Evolutionary conservation across 2,113 vertebrate genomes (phyloP).

Genomic region (Cyprinus carpio): DNA sequence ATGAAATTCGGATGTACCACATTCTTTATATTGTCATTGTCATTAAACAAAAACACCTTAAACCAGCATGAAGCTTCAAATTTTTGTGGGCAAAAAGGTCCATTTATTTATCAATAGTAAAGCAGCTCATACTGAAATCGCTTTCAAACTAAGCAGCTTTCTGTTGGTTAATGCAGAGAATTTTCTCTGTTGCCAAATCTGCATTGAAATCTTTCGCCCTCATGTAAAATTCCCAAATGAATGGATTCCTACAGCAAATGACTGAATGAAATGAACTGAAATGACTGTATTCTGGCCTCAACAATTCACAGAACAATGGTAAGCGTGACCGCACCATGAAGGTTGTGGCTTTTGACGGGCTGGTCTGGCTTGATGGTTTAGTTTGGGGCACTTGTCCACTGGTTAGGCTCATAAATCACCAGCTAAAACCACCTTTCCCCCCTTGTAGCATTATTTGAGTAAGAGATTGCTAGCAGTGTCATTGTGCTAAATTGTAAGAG

Average conservation of each 20-base stretch:
- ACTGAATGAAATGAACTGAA: neutral
- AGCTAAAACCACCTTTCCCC: neutral
- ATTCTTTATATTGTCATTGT: too few species aligned
- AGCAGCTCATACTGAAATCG: too few species aligned
- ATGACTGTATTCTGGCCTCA: neutral
- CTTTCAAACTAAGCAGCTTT: too few species aligned
- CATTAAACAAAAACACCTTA: neutral
- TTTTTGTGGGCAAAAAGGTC: too few species aligned
- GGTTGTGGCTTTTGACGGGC: neutral
- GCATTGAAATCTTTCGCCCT: too few species aligned
- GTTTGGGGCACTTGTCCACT: neutral
- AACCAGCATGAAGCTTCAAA: too few species aligned
- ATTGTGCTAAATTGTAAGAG: constrained; percentile 46
- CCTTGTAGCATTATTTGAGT: neutral
- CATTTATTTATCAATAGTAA: too few species aligned
- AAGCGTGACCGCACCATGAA: neutral
- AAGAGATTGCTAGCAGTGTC: constrained; percentile 24
- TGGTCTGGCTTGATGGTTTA: neutral
- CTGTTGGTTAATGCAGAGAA: too few species aligned
- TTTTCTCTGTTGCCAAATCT: too few species aligned
- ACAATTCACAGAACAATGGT: neutral
- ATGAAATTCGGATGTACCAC: too few species aligned
- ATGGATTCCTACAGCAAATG: neutral
- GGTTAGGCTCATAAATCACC: neutral
- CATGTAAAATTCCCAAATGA: too few species aligned